phyloP scores from a whole-genome alignment of 2,113 vertebrate genomes.

The Prunella himalayana region DNA sequence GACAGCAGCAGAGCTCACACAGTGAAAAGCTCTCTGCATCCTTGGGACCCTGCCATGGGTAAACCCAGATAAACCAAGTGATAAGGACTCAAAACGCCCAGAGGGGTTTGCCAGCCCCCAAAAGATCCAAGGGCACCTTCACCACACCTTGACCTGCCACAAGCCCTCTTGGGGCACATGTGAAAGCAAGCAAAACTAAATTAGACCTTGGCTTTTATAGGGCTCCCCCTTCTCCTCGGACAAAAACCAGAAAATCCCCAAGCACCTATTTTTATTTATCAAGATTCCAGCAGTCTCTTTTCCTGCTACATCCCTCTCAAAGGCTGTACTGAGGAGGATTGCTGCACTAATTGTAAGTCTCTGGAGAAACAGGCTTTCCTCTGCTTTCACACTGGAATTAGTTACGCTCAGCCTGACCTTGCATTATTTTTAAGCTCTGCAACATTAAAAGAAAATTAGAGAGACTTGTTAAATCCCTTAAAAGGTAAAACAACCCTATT shows the following conservation, averaged over 20 bases:
- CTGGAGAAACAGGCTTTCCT: neutral
- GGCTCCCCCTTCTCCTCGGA: fast-evolving
- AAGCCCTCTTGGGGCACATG: fast-evolving
- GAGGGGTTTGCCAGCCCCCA: neutral
- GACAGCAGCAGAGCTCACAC: neutral
- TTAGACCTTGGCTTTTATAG: neutral
- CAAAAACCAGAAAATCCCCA: neutral
- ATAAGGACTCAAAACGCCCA: neutral
- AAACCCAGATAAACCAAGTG: neutral
- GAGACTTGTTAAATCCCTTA: neutral
- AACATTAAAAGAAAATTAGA: constrained; percentile 1
- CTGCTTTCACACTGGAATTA: constrained; percentile 12
- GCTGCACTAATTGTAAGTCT: neutral
- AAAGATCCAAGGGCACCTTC: neutral
- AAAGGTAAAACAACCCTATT: neutral
- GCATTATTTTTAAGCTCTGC: neutral
- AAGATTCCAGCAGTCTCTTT: neutral
- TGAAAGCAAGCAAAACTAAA: neutral
- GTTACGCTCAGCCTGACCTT: neutral
- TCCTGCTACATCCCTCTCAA: neutral
- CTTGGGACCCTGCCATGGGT: fast-evolving
- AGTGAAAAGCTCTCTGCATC: neutral
- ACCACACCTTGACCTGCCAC: neutral
- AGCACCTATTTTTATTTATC: neutral
- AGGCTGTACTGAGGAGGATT: neutral